Percentiles rank a stretch among this genome's conserved stretches.
phyloP scores from a whole-genome alignment of 2,888 invertebrate genomes.

The Chaitophorus viminalis region DNA sequence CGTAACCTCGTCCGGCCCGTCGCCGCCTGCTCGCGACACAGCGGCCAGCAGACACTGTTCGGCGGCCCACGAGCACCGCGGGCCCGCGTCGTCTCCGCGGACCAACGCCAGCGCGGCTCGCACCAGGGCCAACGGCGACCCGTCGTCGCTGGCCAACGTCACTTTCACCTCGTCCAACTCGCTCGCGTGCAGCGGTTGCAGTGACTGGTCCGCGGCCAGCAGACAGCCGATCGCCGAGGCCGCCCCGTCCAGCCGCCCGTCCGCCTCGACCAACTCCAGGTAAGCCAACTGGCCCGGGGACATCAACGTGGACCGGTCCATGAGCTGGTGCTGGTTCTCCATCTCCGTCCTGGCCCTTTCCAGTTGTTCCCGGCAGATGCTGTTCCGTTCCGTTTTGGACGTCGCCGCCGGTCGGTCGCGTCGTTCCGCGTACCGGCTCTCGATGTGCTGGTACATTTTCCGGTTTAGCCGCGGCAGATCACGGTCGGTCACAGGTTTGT shows the following conservation, averaged over 20 bases:
- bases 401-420: not conserved
- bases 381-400: not conserved
- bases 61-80: not conserved
- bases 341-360: not conserved
- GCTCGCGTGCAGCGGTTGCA: not conserved
- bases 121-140: not conserved
- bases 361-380: not conserved
- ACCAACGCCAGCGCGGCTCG: not conserved
- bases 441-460: not conserved
- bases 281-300: not conserved
- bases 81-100: not conserved
- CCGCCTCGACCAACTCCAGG: not conserved
- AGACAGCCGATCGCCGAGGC: not conserved
- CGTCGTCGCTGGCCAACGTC: not conserved
- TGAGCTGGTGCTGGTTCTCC: too few relatives aligned
- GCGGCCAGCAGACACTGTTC: not conserved
- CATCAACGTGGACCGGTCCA: not conserved
- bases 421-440: not conserved
- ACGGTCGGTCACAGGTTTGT: not conserved
- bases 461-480: not conserved
- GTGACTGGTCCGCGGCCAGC: not conserved
- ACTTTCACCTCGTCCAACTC: too few relatives aligned
- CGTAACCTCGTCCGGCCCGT: not conserved
- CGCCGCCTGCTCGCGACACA: not conserved
- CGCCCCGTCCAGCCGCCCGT: not conserved